Conservation (phyloP, 2,797 vertebrate genomes). For the Orestias chungarensis region DNA sequence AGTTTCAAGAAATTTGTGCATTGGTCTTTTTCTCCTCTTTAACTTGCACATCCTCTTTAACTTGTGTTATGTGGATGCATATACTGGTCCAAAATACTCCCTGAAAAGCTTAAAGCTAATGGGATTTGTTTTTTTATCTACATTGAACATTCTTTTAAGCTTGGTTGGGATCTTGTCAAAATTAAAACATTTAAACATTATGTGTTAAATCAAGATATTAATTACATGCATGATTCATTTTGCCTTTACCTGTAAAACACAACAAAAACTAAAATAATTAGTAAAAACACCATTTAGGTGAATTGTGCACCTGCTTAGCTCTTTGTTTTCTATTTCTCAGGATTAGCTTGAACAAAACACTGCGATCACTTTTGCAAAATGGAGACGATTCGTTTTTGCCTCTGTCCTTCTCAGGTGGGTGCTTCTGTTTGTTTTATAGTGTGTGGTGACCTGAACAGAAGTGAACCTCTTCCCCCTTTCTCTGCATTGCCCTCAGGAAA, state of each 20-base stretch:
- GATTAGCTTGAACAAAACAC: not conserved
- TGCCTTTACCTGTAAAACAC: not conserved
- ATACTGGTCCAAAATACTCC: not conserved
- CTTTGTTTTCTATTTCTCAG: not conserved
- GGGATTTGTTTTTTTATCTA: not conserved
- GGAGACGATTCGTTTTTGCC: constrained; percentile 8
- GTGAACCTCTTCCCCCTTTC: constrained; percentile 67
- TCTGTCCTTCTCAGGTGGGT: constrained; percentile 32
- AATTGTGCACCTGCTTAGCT: not conserved
- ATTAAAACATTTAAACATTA: not conserved
- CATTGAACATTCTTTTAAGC: not conserved
- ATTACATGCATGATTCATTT: too few relatives aligned
- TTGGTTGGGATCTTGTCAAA: not conserved
- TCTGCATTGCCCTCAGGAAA: constrained; percentile 81
- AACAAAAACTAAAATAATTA: not conserved
- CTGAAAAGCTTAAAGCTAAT: not conserved
- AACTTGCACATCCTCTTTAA: not conserved
- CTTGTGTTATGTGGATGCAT: not conserved
- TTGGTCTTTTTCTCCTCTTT: not conserved
- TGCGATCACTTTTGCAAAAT: not conserved
- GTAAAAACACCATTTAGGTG: not conserved
- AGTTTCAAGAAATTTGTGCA: not conserved
- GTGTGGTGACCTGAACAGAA: constrained; percentile 62
- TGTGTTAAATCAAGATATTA: not conserved
- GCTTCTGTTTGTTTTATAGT: constrained; percentile 43